phyloP scores from a whole-genome alignment of 2,888 invertebrate species.

The Macropis europaea region DNA sequence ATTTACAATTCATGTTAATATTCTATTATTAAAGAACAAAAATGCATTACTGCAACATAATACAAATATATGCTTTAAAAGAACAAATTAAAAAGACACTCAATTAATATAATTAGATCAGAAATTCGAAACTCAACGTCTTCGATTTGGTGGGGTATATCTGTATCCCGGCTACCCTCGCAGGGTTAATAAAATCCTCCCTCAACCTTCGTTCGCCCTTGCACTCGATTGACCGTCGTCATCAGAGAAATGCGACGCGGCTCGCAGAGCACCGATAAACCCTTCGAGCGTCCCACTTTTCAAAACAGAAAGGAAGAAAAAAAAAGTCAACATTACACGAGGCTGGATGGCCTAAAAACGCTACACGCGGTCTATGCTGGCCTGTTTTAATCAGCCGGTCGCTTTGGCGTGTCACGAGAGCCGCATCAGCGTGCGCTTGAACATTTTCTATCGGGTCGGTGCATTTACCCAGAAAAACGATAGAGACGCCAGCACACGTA shows the following conservation, averaged over 20 bases:
- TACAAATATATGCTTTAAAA: too few relatives aligned
- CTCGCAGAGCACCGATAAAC: not conserved
- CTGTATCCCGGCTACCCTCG: too few relatives aligned
- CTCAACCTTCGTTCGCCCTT: not conserved
- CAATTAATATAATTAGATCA: too few relatives aligned
- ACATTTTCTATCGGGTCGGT: slow-evolving; percentile 33
- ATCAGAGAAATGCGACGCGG: not conserved
- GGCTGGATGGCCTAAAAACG: not conserved
- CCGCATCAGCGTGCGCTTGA: slow-evolving; percentile 32
- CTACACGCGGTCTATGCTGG: slow-evolving; percentile 19
- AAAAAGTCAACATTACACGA: slow-evolving; percentile 1
- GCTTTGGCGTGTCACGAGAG: slow-evolving; percentile 40
- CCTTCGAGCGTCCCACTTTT: slow-evolving; percentile 10
- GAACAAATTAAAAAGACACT: too few relatives aligned
- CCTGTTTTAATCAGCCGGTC: slow-evolving; percentile 50
- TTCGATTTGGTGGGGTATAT: not conserved
- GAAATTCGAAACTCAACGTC: too few relatives aligned
- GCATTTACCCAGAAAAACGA: slow-evolving; percentile 50
- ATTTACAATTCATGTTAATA: too few relatives aligned
- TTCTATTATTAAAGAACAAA: too few relatives aligned
- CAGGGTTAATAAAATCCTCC: too few relatives aligned
- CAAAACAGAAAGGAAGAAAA: not conserved
- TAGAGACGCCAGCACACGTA: slow-evolving; percentile 2
- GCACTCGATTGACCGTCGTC: slow-evolving; percentile 7
- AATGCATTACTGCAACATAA: too few relatives aligned